These are phyloP conservation scores for Neocrepidodera transversa DNA, from an alignment of 2,888 invertebrate genomes.

Conservation along the genomic window DNA sequence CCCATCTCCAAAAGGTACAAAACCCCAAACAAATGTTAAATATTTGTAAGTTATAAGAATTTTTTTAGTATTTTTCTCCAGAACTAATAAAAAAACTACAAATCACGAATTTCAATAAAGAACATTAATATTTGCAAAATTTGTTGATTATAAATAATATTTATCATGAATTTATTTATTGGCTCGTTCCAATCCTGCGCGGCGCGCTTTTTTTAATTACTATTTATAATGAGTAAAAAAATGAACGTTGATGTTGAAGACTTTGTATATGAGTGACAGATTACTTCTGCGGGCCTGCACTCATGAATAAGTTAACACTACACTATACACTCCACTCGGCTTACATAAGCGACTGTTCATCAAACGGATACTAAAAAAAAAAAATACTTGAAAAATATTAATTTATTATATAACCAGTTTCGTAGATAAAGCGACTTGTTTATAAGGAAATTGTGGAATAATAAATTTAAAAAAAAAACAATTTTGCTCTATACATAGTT, in stretches of 20 bases:
- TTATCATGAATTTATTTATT: no score
- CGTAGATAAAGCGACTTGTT: slow-evolving; percentile 19
- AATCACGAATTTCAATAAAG: no score
- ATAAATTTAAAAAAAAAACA: no score
- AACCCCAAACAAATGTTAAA: no score
- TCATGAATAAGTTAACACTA: slow-evolving; percentile 34
- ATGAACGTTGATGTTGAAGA: slow-evolving; percentile 57
- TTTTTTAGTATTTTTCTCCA: no score
- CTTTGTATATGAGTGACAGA: slow-evolving; percentile 59
- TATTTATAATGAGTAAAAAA: slow-evolving; percentile 60
- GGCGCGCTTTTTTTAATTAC: slow-evolving; percentile 53
- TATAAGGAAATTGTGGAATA: slow-evolving; percentile 10
- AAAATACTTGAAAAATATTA: slow-evolving; percentile 28
- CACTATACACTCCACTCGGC: slow-evolving; percentile 16
- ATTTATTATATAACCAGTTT: slow-evolving; percentile 28
- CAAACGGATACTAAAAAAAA: slow-evolving; percentile 21
- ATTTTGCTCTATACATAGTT: no score
- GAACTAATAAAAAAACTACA: no score
- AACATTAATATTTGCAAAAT: no score
- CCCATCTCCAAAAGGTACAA: no score
- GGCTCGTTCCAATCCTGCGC: no score
- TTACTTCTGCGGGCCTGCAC: slow-evolving; percentile 47
- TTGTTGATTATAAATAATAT: no score
- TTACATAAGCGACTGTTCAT: slow-evolving; percentile 31
- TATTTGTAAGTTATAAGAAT: no score